phyloP scores from a whole-genome alignment of 2,113 vertebrate genomes.

The Zosterops hypoxanthus region DNA sequence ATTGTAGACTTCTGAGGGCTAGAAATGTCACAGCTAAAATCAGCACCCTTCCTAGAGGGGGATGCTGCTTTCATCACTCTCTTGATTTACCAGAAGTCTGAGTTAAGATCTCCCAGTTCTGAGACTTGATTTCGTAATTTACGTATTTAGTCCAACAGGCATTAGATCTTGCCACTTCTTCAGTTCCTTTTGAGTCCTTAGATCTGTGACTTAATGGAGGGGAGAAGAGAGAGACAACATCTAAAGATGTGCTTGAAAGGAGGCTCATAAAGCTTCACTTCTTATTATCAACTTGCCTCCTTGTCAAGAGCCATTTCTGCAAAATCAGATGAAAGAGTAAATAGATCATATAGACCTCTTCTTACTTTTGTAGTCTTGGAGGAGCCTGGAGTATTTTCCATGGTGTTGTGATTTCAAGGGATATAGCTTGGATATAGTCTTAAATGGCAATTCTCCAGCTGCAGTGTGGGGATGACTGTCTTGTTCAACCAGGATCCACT shows the following conservation, averaged over 20 bases:
- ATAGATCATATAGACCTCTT: slow-evolving; percentile 1
- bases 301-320: slow-evolving; percentile 23
- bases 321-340: slow-evolving; percentile 42
- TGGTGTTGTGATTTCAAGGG: neutral
- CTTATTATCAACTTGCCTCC: slow-evolving; percentile 38
- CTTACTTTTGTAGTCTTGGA: slow-evolving; percentile 1
- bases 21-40: slow-evolving; percentile 67
- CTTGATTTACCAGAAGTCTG: slow-evolving; percentile 53
- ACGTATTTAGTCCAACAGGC: slow-evolving; percentile 61
- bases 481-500: neutral
- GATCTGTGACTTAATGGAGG: slow-evolving; percentile 42
- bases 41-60: slow-evolving; percentile 22
- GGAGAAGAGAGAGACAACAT: slow-evolving; percentile 6
- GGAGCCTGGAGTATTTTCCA: neutral
- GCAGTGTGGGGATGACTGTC: neutral
- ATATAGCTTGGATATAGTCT: neutral
- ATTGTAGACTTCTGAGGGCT: slow-evolving; percentile 52
- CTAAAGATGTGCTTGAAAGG: slow-evolving; percentile 38
- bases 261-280: neutral
- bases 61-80: slow-evolving; percentile 63
- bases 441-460: neutral
- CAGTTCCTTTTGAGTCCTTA: slow-evolving; percentile 38
- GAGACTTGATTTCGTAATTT: slow-evolving; percentile 68
- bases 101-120: slow-evolving; percentile 66
- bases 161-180: slow-evolving; percentile 62